Evolutionary conservation across 2,113 vertebrate genomes (phyloP).

Genomic region (Panthera tigris): DNA sequence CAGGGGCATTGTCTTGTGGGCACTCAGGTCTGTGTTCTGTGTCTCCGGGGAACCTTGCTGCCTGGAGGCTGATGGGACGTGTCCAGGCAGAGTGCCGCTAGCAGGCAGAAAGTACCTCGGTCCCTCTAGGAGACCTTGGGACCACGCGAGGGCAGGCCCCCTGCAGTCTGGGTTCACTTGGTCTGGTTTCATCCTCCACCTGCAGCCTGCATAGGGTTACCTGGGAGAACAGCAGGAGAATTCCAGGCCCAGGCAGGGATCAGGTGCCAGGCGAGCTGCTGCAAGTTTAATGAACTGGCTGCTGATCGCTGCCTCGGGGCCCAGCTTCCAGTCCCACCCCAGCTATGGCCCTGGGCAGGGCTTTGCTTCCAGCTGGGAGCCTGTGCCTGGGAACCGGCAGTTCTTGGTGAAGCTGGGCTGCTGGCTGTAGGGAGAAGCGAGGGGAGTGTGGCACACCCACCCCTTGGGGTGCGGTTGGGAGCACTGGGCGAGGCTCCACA

Average conservation of each 20-base stretch:
- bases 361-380: background rate
- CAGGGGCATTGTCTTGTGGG: rapidly evolving
- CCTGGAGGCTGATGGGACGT: rapidly evolving
- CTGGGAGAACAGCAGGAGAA: background rate
- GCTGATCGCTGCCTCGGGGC: background rate
- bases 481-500: rapidly evolving
- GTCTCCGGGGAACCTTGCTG: background rate
- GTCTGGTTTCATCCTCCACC: background rate
- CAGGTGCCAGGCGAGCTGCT: slow-evolving; percentile 67
- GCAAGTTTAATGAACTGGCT: slow-evolving; percentile 84
- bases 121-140: background rate
- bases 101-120: background rate
- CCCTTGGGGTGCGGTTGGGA: rapidly evolving
- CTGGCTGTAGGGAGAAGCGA: background rate
- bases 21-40: rapidly evolving
- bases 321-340: background rate
- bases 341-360: background rate
- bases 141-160: rapidly evolving
- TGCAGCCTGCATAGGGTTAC: slow-evolving; percentile 63
- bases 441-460: background rate
- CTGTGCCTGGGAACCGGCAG: background rate
- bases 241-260: background rate
- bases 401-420: background rate
- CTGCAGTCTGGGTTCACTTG: rapidly evolving
- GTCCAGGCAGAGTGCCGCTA: background rate